Evolutionary conservation across 2,113 vertebrate species (phyloP).

Genomic region (Prinia subflava): DNA sequence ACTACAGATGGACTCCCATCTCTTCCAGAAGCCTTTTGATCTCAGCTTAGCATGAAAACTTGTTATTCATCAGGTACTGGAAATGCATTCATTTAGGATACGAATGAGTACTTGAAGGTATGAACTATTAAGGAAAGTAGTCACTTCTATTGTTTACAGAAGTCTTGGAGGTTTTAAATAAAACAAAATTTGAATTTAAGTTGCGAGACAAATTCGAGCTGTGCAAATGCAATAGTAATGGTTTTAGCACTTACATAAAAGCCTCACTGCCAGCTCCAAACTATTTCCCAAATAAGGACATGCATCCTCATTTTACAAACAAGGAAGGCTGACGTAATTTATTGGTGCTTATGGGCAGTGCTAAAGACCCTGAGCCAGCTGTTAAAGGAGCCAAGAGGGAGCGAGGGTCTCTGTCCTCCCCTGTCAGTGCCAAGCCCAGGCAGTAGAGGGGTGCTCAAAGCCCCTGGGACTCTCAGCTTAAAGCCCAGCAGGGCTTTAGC

Average conservation of each 20-base stretch:
- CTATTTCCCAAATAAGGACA: background rate
- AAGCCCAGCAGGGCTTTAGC: background rate
- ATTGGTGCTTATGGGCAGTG: background rate
- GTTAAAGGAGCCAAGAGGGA: background rate
- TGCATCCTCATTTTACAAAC: background rate
- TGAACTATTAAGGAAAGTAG: background rate
- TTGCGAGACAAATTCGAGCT: background rate
- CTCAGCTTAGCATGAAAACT: background rate
- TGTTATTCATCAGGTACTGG: background rate
- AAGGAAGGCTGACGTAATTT: background rate
- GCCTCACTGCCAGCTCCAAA: background rate
- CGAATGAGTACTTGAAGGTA: background rate
- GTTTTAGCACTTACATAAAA: background rate
- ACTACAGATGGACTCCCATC: background rate
- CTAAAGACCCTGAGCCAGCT: background rate
- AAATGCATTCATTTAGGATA: background rate
- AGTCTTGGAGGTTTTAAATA: background rate
- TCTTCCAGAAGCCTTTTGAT: background rate
- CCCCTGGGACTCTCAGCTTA: background rate
- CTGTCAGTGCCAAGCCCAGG: background rate
- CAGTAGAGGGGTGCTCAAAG: background rate
- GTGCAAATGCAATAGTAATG: background rate
- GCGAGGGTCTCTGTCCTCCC: rapidly evolving
- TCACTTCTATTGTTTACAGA: background rate
- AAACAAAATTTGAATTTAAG: background rate